phyloP scores from a whole-genome alignment of 2,797 vertebrate species.

The Enteromius mattozi region DNA sequence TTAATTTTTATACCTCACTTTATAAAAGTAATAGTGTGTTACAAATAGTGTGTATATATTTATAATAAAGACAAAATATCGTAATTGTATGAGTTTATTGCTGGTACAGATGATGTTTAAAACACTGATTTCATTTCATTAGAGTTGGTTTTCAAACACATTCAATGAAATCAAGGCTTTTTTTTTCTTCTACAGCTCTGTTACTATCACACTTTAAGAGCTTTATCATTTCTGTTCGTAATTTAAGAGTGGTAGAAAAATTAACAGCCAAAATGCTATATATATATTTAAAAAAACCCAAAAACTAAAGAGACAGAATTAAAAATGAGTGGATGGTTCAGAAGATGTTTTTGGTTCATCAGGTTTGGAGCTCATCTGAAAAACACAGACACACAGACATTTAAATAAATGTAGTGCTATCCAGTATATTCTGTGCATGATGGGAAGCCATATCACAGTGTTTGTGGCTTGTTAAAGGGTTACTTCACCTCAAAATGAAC shows the following conservation, averaged over 20 bases:
- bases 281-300: not conserved
- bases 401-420: too few species aligned
- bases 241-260: not conserved
- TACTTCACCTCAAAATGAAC: too few species aligned
- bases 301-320: constrained; percentile 17
- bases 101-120: not conserved
- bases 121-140: constrained; percentile 22
- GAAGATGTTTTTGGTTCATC: constrained; percentile 60
- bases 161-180: constrained; percentile 11
- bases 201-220: not conserved
- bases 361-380: constrained; percentile 54
- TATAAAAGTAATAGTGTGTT: too few species aligned
- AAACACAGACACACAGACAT: constrained; percentile 36
- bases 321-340: constrained; percentile 58
- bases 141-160: constrained; percentile 24
- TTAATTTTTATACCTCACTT: too few species aligned
- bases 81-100: not conserved
- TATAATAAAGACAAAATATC: too few species aligned
- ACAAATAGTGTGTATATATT: too few species aligned
- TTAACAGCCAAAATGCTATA: not conserved
- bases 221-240: not conserved
- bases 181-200: not conserved
- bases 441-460: not conserved
- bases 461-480: not conserved
- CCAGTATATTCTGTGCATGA: not conserved